A percentile compares a stretch with the other conserved stretches of the same genome.
These are phyloP conservation scores for Nothoprocta pentlandii DNA, from an alignment of 2,113 vertebrate species.

Conservation along the genomic window DNA sequence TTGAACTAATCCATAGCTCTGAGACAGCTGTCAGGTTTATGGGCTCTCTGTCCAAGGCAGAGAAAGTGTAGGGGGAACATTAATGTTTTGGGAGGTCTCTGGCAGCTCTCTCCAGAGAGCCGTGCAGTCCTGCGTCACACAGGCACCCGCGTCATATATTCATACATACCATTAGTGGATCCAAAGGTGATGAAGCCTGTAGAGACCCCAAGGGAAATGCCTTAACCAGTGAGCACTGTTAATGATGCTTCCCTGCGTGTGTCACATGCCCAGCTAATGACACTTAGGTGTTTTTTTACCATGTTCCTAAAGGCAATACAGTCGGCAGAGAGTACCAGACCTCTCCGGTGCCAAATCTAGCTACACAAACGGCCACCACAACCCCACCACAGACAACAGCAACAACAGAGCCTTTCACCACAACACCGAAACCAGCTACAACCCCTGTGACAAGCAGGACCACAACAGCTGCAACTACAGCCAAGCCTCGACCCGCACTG, in stretches of 20 bases:
- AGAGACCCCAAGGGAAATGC: not conserved
- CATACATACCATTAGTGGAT: not conserved
- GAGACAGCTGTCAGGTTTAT: not conserved
- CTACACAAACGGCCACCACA: constrained; percentile 46
- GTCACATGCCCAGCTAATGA: not conserved
- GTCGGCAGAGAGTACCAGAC: constrained; percentile 1
- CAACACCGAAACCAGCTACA: constrained; percentile 51
- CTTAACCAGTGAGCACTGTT: not conserved
- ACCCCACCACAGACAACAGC: constrained; percentile 23
- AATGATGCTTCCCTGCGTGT: accelerated
- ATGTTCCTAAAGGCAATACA: constrained; percentile 4
- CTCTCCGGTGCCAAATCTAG: not conserved
- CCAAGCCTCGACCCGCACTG: constrained; percentile 74
- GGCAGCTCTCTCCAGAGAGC: not conserved
- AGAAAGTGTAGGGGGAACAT: not conserved
- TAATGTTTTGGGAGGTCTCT: not conserved
- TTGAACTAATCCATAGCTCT: not conserved
- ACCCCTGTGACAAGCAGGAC: constrained; percentile 64
- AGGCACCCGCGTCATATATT: not conserved
- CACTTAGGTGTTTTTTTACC: not conserved
- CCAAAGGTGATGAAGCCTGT: not conserved
- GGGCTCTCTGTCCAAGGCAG: not conserved
- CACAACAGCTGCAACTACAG: constrained; percentile 6
- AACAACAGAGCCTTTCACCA: constrained; percentile 53
- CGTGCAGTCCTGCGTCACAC: accelerated